Evolutionary conservation across 1,140 invertebrate genomes (phyloP), one percentile per base, ranked within the genome.

Genomic region (Campoletis sonorensis): DNA sequence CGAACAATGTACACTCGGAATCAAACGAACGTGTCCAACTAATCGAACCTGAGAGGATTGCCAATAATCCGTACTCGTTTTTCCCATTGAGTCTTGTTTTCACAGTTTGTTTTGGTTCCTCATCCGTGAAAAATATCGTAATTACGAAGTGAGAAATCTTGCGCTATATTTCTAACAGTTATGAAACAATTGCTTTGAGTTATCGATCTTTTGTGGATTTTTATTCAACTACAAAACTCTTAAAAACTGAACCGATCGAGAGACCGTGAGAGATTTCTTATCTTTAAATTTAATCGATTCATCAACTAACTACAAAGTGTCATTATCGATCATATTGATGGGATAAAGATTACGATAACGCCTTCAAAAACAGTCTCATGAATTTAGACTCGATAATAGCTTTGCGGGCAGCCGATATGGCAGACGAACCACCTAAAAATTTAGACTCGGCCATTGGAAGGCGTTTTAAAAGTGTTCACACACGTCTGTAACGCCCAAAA

Each of bases 391-490:
- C 51, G 79, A 79, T 71, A 79, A 79, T 71, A 45, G 71, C 67
- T 18, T 45, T 67, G 49, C 37, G 72, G 37, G 76, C 58, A 81
- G 54, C 30, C 33, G 71, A 73, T 51, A 78, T 15, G 15, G 30
- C n/a, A 3, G 58, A 49, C 45, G 45, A 26, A 64, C 45, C 30
- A 27, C n/a, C 33, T 16, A 33, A 49, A 78, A 49, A 37, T 30
- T 27, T 61, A 18, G 11, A 61, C 76, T 15, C 15, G 1, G 76
- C 0, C 4, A 18, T 26, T 75, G 45, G 49, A 54, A 30, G 21
- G 45, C 79, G 76, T 90, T 89, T 90, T 88, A 87, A 89, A 87
- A 89, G 87, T 86, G 83, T 86, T 86, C 88, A 88, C 88, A 87
- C 87, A 90, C 86, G 86, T 82, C 23, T 45, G 64, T 23, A 40